A percentile compares a stretch with the other conserved stretches of the same genome.
phyloP scores from a whole-genome alignment of 2,113 vertebrate species.

The Vicugna pacos region DNA sequence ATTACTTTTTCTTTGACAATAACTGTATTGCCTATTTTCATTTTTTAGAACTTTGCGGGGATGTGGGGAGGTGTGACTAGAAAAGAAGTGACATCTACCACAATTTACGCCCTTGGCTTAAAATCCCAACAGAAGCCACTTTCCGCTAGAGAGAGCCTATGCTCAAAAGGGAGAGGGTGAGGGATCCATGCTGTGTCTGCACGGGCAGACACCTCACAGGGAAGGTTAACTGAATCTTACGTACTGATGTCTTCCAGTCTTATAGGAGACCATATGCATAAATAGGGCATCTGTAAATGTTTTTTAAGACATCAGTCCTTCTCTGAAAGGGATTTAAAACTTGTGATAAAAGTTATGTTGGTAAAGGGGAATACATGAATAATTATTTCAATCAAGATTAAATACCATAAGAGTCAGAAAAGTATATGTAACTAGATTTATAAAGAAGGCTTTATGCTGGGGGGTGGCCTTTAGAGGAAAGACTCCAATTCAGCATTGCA shows the following conservation, averaged over 20 bases:
- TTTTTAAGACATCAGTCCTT: neutral
- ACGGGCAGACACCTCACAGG: too few species aligned
- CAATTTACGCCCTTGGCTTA: neutral
- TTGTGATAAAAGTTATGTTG: neutral
- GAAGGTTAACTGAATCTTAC: neutral
- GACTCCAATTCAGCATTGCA: neutral
- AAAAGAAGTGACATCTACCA: neutral
- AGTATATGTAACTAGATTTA: neutral
- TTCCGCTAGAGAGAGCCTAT: neutral
- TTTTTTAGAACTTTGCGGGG: neutral
- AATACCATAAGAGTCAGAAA: neutral
- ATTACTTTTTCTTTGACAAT: neutral
- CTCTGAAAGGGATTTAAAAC: neutral
- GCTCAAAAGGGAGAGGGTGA: neutral
- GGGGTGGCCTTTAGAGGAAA: neutral
- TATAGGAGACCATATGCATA: neutral
- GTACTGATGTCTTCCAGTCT: neutral
- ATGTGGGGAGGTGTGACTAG: too few species aligned
- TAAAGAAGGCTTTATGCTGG: neutral
- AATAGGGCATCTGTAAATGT: neutral
- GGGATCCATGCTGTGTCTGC: too few species aligned
- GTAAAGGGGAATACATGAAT: too few species aligned
- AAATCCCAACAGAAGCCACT: neutral
- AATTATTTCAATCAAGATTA: neutral
- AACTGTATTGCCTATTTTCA: neutral